phyloP scores from a whole-genome alignment of 2,797 vertebrate species.

The Toxotes lorentzi region DNA sequence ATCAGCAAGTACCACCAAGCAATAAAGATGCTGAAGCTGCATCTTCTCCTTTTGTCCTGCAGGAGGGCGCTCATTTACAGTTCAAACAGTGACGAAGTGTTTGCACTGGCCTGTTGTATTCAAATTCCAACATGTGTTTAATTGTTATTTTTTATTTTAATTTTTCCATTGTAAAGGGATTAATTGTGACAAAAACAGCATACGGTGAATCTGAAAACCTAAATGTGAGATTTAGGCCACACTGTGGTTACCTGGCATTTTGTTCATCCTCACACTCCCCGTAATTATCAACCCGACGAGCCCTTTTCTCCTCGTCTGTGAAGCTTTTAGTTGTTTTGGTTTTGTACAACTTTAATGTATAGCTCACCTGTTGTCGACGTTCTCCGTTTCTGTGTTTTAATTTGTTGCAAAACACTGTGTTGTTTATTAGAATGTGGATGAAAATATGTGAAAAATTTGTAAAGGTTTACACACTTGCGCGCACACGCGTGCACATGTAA shows the following conservation, averaged over 20 bases:
- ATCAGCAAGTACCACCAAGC: conserved; percentile 67
- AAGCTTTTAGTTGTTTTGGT: conserved; percentile 69
- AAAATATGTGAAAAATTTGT: conserved; percentile 74
- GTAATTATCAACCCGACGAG: conserved; percentile 27
- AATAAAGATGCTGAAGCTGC: conserved; percentile 68
- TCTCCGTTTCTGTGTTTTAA: conserved; percentile 73
- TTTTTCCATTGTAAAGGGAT: conserved; percentile 57
- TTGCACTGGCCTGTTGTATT: conserved; percentile 53
- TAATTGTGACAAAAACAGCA: conserved; percentile 25
- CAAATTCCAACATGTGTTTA: conserved; percentile 46
- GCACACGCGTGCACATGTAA: conserved; percentile 16
- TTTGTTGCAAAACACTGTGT: conserved; percentile 80
- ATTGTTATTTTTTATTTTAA: conserved; percentile 30
- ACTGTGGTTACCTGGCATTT: conserved; percentile 35
- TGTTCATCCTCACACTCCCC: conserved; percentile 24
- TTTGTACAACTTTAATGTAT: conserved; percentile 70
- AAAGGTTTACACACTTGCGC: conserved; percentile 69
- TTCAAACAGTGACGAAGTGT: conserved; percentile 39
- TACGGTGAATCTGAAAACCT: conserved; percentile 25
- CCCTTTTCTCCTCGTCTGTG: conserved; percentile 57
- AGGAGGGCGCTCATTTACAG: conserved; percentile 32
- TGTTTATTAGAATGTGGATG: conserved; percentile 77
- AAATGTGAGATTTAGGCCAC: conserved; percentile 11
- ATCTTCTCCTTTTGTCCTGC: conserved; percentile 38
- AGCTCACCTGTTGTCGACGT: conserved; percentile 68